phyloP scores from a whole-genome alignment of 2,113 vertebrate species.

The Tetrax tetrax region DNA sequence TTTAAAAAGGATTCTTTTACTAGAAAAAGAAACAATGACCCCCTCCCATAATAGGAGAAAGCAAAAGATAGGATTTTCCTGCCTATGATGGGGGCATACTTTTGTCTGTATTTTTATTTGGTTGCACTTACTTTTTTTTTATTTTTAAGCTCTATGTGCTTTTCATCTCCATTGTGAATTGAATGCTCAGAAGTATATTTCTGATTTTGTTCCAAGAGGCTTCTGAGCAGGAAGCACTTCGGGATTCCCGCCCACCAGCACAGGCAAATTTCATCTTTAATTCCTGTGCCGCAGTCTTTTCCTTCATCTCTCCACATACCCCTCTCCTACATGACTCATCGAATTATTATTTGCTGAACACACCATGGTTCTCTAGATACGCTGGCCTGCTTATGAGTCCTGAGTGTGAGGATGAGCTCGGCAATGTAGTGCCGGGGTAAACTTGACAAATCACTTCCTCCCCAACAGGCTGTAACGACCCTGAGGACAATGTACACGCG shows the following conservation, averaged over 20 bases:
- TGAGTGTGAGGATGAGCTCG: not conserved
- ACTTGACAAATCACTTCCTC: not conserved
- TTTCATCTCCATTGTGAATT: not conserved
- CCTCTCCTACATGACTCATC: not conserved
- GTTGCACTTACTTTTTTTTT: not conserved
- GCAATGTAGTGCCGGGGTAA: not conserved
- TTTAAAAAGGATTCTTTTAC: constrained; percentile 69
- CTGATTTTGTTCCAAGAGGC: not conserved
- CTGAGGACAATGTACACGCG: not conserved
- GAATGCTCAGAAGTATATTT: not conserved
- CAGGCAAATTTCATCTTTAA: not conserved
- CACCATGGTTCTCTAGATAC: fast-evolving
- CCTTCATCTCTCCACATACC: not conserved
- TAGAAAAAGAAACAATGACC: constrained; percentile 69
- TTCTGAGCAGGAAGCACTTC: not conserved
- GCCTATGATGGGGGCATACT: not conserved
- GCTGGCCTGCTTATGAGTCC: fast-evolving
- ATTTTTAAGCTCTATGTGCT: not conserved
- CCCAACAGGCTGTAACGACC: not conserved
- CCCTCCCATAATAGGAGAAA: constrained; percentile 53
- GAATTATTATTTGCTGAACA: not conserved
- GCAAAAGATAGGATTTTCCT: constrained; percentile 41
- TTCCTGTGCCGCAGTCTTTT: not conserved
- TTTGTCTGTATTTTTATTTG: not conserved
- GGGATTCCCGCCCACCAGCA: not conserved